Conservation (phyloP, 2,888 invertebrate species). For the Cephus sareptanus region DNA sequence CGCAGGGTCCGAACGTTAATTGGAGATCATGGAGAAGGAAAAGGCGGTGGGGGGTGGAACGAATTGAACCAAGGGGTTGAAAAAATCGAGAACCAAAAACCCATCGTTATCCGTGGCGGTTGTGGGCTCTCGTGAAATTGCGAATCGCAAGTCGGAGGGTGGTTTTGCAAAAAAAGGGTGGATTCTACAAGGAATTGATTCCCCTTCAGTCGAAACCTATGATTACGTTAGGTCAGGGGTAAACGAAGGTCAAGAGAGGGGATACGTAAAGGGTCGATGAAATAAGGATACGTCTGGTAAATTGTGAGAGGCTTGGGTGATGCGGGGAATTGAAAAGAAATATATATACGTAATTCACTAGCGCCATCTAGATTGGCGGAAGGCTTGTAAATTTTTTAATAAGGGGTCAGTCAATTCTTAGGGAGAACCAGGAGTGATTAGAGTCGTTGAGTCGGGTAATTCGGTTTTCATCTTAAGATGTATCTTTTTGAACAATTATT, state of each 20-base stretch:
- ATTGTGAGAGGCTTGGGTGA: neutral
- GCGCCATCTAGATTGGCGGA: neutral
- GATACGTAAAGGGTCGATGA: neutral
- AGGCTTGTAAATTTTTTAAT: neutral
- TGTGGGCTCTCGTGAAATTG: neutral
- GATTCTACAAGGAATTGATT: neutral
- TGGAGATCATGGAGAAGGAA: neutral
- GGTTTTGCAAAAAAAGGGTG: neutral
- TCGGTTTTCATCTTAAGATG: too few species aligned
- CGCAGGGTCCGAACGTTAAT: neutral
- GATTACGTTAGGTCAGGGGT: neutral
- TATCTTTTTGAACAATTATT: too few species aligned
- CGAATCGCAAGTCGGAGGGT: neutral
- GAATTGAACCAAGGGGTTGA: neutral
- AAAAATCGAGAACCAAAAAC: neutral
- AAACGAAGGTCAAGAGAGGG: neutral
- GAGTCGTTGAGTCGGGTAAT: too few species aligned
- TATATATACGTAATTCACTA: neutral
- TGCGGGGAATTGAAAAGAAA: neutral
- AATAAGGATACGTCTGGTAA: neutral
- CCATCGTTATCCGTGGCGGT: neutral
- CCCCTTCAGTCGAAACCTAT: neutral
- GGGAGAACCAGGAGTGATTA: too few species aligned
- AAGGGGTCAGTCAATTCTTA: neutral
- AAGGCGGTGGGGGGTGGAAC: neutral